These are phyloP conservation scores for Neoitamus cyanurus DNA, from an alignment of 2,888 invertebrate genomes.

Conservation along the genomic window DNA sequence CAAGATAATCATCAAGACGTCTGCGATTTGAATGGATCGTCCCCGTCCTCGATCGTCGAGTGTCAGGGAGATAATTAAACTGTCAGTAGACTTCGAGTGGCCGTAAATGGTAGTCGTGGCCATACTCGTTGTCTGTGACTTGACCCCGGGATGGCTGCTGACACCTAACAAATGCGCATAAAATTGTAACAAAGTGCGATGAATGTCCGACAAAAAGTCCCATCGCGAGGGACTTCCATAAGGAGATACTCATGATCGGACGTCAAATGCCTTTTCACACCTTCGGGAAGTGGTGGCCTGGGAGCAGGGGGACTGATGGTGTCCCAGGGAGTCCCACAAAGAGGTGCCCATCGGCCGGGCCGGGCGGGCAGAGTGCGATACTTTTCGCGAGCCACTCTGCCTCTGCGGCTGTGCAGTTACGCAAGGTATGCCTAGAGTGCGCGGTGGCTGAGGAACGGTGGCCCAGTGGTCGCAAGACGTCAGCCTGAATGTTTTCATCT, in stretches of 20 bases:
- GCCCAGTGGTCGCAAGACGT: constrained; percentile 23
- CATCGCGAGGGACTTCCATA: constrained; percentile 13
- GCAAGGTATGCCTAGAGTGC: not conserved
- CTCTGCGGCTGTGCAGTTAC: not conserved
- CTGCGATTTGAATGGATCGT: constrained; percentile 22
- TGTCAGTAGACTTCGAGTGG: constrained; percentile 12
- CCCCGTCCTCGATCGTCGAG: constrained; percentile 2
- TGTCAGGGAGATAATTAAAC: constrained; percentile 34
- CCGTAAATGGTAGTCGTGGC: not conserved
- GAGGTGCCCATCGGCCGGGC: not conserved
- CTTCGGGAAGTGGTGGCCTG: not conserved
- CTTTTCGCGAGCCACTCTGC: not conserved
- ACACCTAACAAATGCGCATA: constrained; percentile 44
- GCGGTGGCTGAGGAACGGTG: not conserved
- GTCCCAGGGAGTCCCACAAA: not conserved
- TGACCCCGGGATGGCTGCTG: constrained; percentile 20
- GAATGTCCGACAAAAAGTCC: not conserved
- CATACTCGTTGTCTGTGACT: not conserved
- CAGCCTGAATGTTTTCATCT: constrained; percentile 38
- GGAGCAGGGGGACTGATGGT: not conserved
- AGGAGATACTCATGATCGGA: constrained; percentile 17
- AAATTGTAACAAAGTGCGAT: constrained; percentile 40
- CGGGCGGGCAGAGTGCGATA: constrained; percentile 18
- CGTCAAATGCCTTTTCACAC: constrained; percentile 30
- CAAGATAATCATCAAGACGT: constrained; percentile 3